Conservation (phyloP, 2,797 vertebrate species). For the Gambelia wislizenii region DNA sequence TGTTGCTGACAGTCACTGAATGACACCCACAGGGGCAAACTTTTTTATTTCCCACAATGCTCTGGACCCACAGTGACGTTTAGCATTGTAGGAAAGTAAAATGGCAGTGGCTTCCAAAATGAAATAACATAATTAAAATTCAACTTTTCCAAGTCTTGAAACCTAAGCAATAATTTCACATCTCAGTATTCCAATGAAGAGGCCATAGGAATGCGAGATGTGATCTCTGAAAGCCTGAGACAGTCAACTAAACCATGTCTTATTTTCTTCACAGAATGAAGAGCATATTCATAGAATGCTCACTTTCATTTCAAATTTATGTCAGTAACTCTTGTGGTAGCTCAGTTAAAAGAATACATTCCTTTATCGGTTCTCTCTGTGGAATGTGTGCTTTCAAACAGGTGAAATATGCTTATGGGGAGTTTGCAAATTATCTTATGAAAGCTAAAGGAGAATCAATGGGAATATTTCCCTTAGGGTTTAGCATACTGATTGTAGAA, state of each 20-base stretch:
- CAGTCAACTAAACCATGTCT: constrained; percentile 55
- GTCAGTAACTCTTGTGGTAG: constrained; percentile 44
- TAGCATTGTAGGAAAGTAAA: neutral
- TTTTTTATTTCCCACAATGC: neutral
- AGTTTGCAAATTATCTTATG: constrained; percentile 59
- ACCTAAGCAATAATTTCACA: neutral
- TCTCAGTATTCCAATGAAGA: no score
- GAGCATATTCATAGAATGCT: constrained; percentile 50
- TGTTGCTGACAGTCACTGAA: no score
- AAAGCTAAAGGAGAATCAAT: constrained; percentile 65
- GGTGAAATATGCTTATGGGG: constrained; percentile 57
- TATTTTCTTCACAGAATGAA: constrained; percentile 36
- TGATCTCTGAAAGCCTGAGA: constrained; percentile 40
- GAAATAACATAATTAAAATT: neutral
- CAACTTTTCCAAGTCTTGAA: neutral
- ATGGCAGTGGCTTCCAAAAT: neutral
- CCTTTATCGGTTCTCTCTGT: constrained; percentile 50
- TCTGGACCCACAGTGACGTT: neutral
- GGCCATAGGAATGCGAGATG: neutral
- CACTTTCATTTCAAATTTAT: constrained; percentile 51
- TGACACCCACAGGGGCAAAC: neutral
- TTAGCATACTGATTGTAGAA: constrained; percentile 54
- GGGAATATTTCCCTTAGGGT: constrained; percentile 57
- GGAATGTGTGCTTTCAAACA: constrained; percentile 58
- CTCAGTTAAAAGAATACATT: constrained; percentile 63